Base-by-base conservation (phyloP, 2,888 invertebrate species). In the Aphidius colemani region DNA sequence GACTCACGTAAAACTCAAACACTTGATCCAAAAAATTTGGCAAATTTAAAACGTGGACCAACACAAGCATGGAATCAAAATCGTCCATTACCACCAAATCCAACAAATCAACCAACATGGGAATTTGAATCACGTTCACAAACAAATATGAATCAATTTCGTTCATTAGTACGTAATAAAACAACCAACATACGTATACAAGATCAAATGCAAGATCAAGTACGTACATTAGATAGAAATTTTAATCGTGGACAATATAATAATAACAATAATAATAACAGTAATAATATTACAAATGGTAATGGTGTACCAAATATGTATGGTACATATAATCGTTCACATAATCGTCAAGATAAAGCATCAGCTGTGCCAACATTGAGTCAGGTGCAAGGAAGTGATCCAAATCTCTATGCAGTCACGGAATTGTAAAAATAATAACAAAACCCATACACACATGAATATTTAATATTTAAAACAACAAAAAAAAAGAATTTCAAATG, bases 381-480 rank as follows among this genome's bases (percentile, higher is more conserved):
- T 63, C 82, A 82, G 70, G 82, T 82, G 39, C 82, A 82, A 65
- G 81, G 82, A 48, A 82, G 82, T 69, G 82, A 82, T 74, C 82
- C 82, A 7, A 82, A 89, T 79, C 79, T 92, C 70, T 92, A 91
- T 78, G 92, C 91, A 58, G 91, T 93, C 70, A 90, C 93, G 63
- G 90, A 88, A 78, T 85, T 89, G 84, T 89, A 88, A 84, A 45
- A 51, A 55, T 41, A 13, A 51, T 62, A 57, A 50, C 41, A 65
- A 56, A 10, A 9, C 43, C 45, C 6, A 45, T 18, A 41, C 11
- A 10, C n/a, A 10, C n/a, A 13, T 57, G 18, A 13, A 8, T 18
- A 45, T 45, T 7, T 18, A 13, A 8, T 18, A 45, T 45, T 7
- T 18, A 10, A 13, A 30, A 39, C 10, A 30, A 30, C 30, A 30